phyloP scores from a whole-genome alignment of 2,113 vertebrate genomes.

The Mustela nigripes region DNA sequence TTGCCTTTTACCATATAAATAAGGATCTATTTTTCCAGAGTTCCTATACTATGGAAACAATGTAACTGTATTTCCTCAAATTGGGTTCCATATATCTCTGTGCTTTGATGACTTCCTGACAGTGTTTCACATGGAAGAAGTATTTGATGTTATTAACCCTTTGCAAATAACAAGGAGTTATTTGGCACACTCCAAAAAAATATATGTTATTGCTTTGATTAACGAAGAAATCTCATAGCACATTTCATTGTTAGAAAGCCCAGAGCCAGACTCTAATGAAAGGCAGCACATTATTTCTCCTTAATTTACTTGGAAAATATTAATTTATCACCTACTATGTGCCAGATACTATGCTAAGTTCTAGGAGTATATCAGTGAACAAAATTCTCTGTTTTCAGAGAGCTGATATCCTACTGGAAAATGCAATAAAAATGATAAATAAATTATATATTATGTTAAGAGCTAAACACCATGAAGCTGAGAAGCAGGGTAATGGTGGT shows the following conservation, averaged over 20 bases:
- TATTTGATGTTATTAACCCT: neutral
- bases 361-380: neutral
- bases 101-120: neutral
- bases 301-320: neutral
- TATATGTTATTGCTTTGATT: neutral
- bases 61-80: neutral
- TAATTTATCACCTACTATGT: neutral
- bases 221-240: neutral
- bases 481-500: neutral
- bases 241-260: neutral
- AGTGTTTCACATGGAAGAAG: neutral
- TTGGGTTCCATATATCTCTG: neutral
- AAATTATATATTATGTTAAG: neutral
- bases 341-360: neutral
- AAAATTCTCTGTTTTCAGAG: neutral
- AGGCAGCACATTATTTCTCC: neutral
- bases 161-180: neutral
- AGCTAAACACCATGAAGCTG: neutral
- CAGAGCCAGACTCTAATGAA: neutral
- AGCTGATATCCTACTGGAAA: neutral
- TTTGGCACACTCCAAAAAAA: neutral
- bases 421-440: neutral
- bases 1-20: slow-evolving; percentile 48
- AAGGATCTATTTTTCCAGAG: neutral
- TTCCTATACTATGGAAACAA: neutral